Percentiles rank a stretch among this genome's conserved stretches.
Evolutionary conservation across 2,797 vertebrate genomes (phyloP).

Genomic region (Pagetopsis macropterus): DNA sequence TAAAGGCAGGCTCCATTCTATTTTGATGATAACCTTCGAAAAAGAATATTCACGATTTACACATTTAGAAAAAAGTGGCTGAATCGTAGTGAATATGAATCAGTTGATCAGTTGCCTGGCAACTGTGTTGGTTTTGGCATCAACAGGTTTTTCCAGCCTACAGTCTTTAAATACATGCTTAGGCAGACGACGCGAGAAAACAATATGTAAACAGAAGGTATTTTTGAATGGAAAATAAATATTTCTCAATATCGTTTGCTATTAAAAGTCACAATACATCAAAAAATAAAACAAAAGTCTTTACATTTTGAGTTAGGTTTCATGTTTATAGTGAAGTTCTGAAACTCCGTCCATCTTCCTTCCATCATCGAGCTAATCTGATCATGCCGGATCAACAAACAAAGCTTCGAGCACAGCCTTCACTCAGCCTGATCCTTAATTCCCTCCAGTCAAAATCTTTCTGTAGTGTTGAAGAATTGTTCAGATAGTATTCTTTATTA

Average conservation of each 20-base stretch:
- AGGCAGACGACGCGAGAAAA: background rate
- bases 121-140: conserved; percentile 66
- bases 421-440: conserved; percentile 10
- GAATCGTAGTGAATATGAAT: conserved; percentile 19
- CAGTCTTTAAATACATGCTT: conserved; percentile 7
- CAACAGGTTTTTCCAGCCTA: conserved; percentile 34
- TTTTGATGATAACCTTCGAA: no score
- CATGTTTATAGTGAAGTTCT: background rate
- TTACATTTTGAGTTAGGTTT: background rate
- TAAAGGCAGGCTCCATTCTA: background rate
- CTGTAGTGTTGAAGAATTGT: conserved; percentile 9
- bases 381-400: conserved; percentile 39
- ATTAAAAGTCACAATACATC: background rate
- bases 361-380: conserved; percentile 37
- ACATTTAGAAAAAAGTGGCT: conserved; percentile 35
- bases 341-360: conserved; percentile 11
- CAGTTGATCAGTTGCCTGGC: conserved; percentile 68
- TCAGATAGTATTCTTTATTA: background rate
- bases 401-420: conserved; percentile 16
- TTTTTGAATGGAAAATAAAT: conserved; percentile 10
- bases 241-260: background rate
- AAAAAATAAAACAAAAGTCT: background rate
- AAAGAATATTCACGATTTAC: no score
- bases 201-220: background rate
- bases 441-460: conserved; percentile 7